Evolutionary conservation across 2,888 invertebrate genomes (phyloP), one percentile per base, ranked within the genome.

Genomic region (Callimorpha dominula): DNA sequence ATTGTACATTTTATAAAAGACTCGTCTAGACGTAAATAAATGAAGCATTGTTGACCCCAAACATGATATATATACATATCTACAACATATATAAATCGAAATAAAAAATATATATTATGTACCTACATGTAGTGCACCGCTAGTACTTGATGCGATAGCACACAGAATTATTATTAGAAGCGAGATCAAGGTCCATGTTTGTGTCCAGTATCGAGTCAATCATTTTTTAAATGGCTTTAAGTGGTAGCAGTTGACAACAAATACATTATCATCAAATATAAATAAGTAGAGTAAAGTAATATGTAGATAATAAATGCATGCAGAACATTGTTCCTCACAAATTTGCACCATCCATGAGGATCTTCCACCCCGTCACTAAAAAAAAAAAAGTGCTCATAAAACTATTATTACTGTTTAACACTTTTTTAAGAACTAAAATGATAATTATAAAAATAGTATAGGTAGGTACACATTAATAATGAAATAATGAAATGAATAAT

Each of bases 11-110:
- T 46, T 4, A 46, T 46, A 46, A 46, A 46, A 46, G 43, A 46
- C 43, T 46, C 8, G 43, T 15, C 12, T 20, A 40, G 14, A 31
- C 15, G 9, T 54, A 54, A 14, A 40, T 12, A 57, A 54, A 63
- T 65, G 42, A 63, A 40, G 12, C 65, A 68, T 73, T 71, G 71
- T 72, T 70, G 42, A 73, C 78, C 67, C 54, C 73, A 66, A 52
- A 68, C 50, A 73, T 62, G 2, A 63, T 57, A 66, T 40, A 64
- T 6, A 69, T 9, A 8, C 4, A 52, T 49, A 5, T 15, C 31
- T 52, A 46, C 43, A 46, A 8, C 43, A 46, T 46, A 9, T 46
- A 79, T 84, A 78, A 83, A 82, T 81, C 65, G 74, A 82, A 76
- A 75, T 70, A 57, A 4, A 31, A 31, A 31, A 20, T 0, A 20